phyloP scores from a whole-genome alignment of 2,888 invertebrate species.

The Subacronicta megacephala region DNA sequence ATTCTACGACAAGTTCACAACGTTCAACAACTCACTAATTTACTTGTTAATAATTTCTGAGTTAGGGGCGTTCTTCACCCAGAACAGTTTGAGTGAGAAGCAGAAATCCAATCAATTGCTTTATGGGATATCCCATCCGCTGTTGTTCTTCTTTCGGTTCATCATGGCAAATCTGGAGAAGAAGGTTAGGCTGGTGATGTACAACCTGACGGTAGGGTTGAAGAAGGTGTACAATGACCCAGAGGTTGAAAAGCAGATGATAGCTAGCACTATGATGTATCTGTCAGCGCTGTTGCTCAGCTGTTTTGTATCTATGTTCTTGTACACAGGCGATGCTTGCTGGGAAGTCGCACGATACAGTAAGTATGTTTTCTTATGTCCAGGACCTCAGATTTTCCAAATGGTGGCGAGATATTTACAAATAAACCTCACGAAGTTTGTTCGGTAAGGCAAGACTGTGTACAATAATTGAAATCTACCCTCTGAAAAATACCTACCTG shows the following conservation, averaged over 20 bases:
- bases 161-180: constrained; percentile 51
- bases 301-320: constrained; percentile 40
- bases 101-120: constrained; percentile 61
- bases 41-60: constrained; percentile 58
- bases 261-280: constrained; percentile 58
- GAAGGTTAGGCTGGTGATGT: constrained; percentile 55
- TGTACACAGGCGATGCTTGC: constrained; percentile 58
- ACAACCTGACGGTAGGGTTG: constrained; percentile 55
- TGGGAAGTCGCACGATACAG: constrained; percentile 48
- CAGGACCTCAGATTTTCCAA: too few relatives aligned
- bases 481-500: too few relatives aligned
- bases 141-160: constrained; percentile 51
- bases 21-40: constrained; percentile 44
- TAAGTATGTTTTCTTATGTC: constrained; percentile 23
- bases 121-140: constrained; percentile 62
- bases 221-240: constrained; percentile 66
- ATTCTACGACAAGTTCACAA: constrained; percentile 42
- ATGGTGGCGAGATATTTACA: too few relatives aligned
- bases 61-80: constrained; percentile 59
- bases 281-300: constrained; percentile 47
- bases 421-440: too few relatives aligned
- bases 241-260: constrained; percentile 67
- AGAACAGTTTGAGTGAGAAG: constrained; percentile 56
- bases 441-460: too few relatives aligned
- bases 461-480: too few relatives aligned